A percentile compares a stretch with the other conserved stretches of the same genome.
These are phyloP conservation scores for Pelecanoides urinatrix DNA, from an alignment of 2,113 vertebrate species.

Conservation along the genomic window DNA sequence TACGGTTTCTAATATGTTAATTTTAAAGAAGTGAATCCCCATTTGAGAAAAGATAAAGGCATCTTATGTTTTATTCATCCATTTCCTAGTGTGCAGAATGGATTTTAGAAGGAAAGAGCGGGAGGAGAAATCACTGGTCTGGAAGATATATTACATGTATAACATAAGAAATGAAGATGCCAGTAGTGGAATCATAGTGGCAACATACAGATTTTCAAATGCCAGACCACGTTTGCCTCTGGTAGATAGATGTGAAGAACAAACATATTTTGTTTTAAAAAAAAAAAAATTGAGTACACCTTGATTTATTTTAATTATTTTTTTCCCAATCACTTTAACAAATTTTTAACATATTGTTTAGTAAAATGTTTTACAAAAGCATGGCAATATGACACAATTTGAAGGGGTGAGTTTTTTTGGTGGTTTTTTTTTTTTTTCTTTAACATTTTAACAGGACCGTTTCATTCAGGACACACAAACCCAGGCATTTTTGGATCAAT, in stretches of 20 bases:
- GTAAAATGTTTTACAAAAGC: neutral
- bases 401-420: neutral
- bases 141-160: neutral
- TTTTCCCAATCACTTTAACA: neutral
- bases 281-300: neutral
- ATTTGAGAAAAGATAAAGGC: neutral
- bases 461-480: neutral
- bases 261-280: neutral
- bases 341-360: neutral
- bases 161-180: neutral
- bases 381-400: neutral
- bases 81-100: neutral
- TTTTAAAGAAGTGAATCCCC: neutral
- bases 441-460: neutral
- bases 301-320: neutral
- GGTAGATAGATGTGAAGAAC: neutral
- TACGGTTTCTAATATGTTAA: neutral
- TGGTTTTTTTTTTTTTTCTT: neutral
- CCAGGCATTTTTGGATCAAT: neutral
- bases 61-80: neutral
- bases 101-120: neutral
- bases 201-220: neutral
- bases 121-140: neutral
- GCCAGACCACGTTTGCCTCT: neutral
- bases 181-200: neutral